Conservation (phyloP, 2,888 invertebrate species). For the Tetanocera ferruginea region DNA sequence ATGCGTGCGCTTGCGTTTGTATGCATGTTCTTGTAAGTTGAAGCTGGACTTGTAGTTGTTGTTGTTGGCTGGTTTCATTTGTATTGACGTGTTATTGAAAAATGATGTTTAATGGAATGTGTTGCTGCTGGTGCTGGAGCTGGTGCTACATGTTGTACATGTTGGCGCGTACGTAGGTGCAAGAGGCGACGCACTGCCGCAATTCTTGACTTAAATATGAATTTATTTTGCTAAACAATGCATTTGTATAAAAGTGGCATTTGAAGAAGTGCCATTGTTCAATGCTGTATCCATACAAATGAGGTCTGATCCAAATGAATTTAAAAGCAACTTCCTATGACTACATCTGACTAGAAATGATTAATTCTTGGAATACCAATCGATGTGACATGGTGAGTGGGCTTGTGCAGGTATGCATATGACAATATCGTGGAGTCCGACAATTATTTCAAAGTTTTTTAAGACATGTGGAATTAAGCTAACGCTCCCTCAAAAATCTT, state of each 20-base stretch:
- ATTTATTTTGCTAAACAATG: slow-evolving; percentile 8
- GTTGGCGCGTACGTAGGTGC: neutral
- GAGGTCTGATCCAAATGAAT: neutral
- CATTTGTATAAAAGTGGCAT: neutral
- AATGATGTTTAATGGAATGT: slow-evolving; percentile 30
- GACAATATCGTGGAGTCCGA: no score
- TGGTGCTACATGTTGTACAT: neutral
- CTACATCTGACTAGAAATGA: neutral
- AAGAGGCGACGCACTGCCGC: neutral
- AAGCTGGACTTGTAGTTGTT: slow-evolving; percentile 45
- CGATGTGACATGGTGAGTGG: no score
- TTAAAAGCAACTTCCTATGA: neutral
- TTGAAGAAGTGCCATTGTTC: neutral
- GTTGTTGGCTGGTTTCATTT: neutral
- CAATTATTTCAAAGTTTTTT: no score
- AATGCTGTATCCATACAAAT: neutral
- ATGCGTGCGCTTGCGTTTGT: slow-evolving; percentile 22
- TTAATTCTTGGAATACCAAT: no score
- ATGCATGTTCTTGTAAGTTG: slow-evolving; percentile 24
- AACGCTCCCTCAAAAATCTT: no score
- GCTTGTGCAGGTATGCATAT: no score
- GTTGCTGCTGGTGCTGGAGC: neutral
- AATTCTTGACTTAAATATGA: slow-evolving; percentile 6
- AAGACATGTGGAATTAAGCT: no score
- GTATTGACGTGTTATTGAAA: slow-evolving; percentile 28